These are phyloP conservation scores for Hippocampus barbouri DNA, from an alignment of 2,113 vertebrate species.

Conservation along the genomic window DNA sequence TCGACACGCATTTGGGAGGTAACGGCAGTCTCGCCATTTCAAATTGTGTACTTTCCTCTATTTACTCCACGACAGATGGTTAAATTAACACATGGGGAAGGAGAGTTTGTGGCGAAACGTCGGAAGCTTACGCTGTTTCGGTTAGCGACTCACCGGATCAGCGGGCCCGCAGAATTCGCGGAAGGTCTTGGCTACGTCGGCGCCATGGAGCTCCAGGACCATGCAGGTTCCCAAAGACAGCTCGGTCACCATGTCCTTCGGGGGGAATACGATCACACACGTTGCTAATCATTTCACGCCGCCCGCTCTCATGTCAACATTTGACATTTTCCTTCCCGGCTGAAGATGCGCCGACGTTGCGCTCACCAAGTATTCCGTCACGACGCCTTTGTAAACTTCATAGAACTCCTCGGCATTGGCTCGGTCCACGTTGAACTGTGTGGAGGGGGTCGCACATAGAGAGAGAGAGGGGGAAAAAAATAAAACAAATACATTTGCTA, in stretches of 20 bases:
- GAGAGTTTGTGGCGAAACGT: neutral
- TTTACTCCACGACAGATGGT: neutral
- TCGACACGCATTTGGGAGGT: neutral
- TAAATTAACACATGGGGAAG: neutral
- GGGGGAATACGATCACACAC: neutral
- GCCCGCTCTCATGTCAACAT: neutral
- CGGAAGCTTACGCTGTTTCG: neutral
- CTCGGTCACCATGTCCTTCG: conserved; percentile 86
- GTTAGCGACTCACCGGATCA: conserved; percentile 88
- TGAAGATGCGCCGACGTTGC: conserved; percentile 9
- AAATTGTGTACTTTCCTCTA: neutral
- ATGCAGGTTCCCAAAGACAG: conserved; percentile 87
- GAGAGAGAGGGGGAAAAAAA: too few relatives aligned
- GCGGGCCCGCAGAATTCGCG: conserved; percentile 89
- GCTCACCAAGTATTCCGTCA: conserved; percentile 87
- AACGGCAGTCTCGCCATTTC: neutral
- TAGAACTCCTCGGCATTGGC: conserved; percentile 90
- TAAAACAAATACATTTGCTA: too few relatives aligned
- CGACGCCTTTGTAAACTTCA: conserved; percentile 91
- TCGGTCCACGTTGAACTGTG: conserved; percentile 85
- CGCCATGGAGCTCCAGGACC: conserved; percentile 83
- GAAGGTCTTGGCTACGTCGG: conserved; percentile 76
- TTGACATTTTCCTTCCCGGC: too few relatives aligned
- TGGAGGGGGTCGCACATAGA: neutral
- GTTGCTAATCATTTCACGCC: neutral